phyloP scores from a whole-genome alignment of 2,888 invertebrate species.

The Minunthozetes semirufus region DNA sequence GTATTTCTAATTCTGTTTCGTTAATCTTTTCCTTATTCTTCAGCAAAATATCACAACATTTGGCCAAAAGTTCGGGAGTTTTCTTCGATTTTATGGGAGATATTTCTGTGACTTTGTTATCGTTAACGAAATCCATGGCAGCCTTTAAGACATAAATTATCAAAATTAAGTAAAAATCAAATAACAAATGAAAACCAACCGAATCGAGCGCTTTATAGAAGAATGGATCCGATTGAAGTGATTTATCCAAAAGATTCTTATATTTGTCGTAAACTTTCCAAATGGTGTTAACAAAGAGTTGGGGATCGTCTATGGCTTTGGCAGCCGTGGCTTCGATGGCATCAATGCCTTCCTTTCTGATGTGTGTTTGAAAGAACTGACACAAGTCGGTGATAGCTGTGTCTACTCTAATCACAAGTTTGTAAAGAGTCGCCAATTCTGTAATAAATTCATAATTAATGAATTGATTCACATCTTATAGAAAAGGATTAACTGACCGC shows the following conservation, averaged over 20 bases:
- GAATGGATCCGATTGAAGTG: neutral
- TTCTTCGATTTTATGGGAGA: constrained; percentile 65
- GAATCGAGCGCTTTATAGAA: constrained; percentile 46
- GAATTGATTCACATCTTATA: neutral
- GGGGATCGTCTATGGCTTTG: constrained; percentile 84
- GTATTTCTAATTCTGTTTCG: too few species aligned
- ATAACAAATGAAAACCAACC: constrained; percentile 79
- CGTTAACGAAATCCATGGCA: constrained; percentile 93
- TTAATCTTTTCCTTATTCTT: constrained; percentile 98
- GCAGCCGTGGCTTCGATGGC: constrained; percentile 92
- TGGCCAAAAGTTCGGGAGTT: constrained; percentile 91
- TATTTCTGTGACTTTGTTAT: constrained; percentile 85
- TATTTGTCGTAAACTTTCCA: constrained; percentile 95
- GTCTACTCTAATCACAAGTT: constrained; percentile 77
- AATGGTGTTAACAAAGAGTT: constrained; percentile 90
- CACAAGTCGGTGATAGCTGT: constrained; percentile 84
- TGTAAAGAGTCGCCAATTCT: constrained; percentile 91
- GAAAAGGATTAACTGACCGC: constrained; percentile 44
- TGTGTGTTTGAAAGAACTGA: constrained; percentile 83
- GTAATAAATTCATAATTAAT: neutral
- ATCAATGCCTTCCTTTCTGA: constrained; percentile 77
- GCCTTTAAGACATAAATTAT: constrained; percentile 53
- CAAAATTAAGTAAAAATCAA: constrained; percentile 56
- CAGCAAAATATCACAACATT: constrained; percentile 91
- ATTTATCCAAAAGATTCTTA: constrained; percentile 54